A percentile compares a stretch with the other conserved stretches of the same genome.
Evolutionary conservation across 2,113 vertebrate species (phyloP).

Genomic region (Trematocara macrostoma): DNA sequence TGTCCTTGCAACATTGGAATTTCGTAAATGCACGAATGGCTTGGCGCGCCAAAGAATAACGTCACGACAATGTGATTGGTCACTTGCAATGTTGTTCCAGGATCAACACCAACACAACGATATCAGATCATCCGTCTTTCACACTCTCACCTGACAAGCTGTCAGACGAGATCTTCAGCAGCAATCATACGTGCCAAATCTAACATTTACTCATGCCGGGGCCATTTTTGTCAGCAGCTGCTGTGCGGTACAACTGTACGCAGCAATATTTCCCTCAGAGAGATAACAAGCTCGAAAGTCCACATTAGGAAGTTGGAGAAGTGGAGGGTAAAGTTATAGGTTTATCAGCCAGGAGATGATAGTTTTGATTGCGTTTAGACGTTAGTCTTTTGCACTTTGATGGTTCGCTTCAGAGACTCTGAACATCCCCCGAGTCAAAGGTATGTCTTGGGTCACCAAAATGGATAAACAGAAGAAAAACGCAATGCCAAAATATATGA

Average conservation of each 20-base stretch:
- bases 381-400: rapidly evolving
- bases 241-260: neutral
- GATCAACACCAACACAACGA: rapidly evolving
- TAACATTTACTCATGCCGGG: neutral
- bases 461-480: neutral
- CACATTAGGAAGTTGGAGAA: neutral
- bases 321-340: neutral
- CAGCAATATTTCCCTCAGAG: neutral
- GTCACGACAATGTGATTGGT: neutral
- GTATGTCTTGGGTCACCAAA: too few species aligned
- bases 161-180: neutral
- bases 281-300: neutral
- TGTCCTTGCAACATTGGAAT: neutral
- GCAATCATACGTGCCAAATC: neutral
- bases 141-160: neutral
- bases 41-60: rapidly evolving
- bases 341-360: neutral
- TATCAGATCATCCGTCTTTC: neutral
- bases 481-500: neutral
- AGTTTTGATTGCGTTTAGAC: neutral
- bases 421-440: rapidly evolving
- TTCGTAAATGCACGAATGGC: neutral
- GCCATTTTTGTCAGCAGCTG: neutral
- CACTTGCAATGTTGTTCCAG: neutral
- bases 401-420: neutral